phyloP scores from a whole-genome alignment of 2,797 vertebrate species.

The Lithobates sylvaticus region DNA sequence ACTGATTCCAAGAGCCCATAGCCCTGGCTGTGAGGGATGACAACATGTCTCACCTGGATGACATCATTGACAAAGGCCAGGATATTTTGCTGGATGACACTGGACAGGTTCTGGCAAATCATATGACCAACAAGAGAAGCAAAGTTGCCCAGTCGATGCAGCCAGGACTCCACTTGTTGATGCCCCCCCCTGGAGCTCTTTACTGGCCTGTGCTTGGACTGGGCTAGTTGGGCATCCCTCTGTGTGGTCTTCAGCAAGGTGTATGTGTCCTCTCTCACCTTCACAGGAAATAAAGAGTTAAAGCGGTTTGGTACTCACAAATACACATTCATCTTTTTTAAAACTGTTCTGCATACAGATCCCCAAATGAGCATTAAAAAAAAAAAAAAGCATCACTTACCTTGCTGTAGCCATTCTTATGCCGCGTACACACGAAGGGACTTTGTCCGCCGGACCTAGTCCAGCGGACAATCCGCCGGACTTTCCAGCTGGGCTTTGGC shows the following conservation, averaged over 20 bases:
- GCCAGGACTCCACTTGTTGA: constrained; percentile 66
- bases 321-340: too few species aligned
- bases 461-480: too few species aligned
- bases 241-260: constrained; percentile 74
- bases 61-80: constrained; percentile 71
- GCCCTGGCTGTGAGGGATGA: too few species aligned
- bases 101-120: constrained; percentile 78
- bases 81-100: constrained; percentile 70
- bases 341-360: too few species aligned
- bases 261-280: constrained; percentile 81
- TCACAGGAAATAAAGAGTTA: background rate
- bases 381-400: too few species aligned
- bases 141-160: constrained; percentile 76
- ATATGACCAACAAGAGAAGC: constrained; percentile 79
- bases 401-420: too few species aligned
- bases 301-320: too few species aligned
- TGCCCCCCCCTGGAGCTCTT: constrained; percentile 55
- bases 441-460: too few species aligned
- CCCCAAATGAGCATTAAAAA: too few species aligned
- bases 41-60: constrained; percentile 75
- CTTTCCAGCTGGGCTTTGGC: too few species aligned
- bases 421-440: too few species aligned
- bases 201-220: background rate
- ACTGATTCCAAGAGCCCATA: too few species aligned
- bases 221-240: constrained; percentile 54